Evolutionary conservation across 2,888 invertebrate genomes (phyloP).

Genomic region (Cantharis rufa): DNA sequence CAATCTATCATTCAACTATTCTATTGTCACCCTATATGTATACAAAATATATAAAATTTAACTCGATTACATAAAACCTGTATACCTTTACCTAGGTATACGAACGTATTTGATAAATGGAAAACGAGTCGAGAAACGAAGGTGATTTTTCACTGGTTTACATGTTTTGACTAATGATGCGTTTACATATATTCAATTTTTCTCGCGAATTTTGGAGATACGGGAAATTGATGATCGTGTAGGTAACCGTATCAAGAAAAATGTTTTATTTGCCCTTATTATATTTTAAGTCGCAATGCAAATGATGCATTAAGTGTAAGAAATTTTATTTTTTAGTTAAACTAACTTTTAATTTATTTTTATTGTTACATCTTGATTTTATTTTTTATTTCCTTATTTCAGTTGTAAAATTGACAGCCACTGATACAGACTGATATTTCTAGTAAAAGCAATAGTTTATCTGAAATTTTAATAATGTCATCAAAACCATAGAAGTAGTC

Average conservation of each 20-base stretch:
- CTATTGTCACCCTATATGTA: conserved; percentile 8
- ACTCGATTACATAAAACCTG: background rate
- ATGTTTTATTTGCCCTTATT: background rate
- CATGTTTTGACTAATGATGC: conserved; percentile 14
- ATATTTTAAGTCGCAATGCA: background rate
- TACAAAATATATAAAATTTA: background rate
- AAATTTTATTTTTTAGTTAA: background rate
- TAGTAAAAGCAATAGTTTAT: too few relatives aligned
- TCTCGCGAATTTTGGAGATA: background rate
- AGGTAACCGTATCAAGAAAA: background rate
- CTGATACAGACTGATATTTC: too few relatives aligned
- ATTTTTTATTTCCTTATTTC: too few relatives aligned
- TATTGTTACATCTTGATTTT: background rate
- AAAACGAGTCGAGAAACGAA: conserved; percentile 2
- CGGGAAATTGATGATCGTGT: background rate
- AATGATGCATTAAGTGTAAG: background rate
- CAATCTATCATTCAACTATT: conserved; percentile 15
- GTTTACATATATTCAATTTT: conserved; percentile 3
- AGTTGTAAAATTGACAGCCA: too few relatives aligned
- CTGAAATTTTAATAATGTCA: too few relatives aligned
- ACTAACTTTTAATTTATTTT: background rate
- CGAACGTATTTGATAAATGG: conserved; percentile 9
- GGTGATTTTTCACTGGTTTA: conserved; percentile 12
- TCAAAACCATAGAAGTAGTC: too few relatives aligned
- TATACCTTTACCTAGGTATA: background rate